Percentiles rank a stretch among this genome's conserved stretches.
These are phyloP conservation scores for Pyralis farinalis DNA, from an alignment of 2,888 invertebrate genomes.

Conservation along the genomic window DNA sequence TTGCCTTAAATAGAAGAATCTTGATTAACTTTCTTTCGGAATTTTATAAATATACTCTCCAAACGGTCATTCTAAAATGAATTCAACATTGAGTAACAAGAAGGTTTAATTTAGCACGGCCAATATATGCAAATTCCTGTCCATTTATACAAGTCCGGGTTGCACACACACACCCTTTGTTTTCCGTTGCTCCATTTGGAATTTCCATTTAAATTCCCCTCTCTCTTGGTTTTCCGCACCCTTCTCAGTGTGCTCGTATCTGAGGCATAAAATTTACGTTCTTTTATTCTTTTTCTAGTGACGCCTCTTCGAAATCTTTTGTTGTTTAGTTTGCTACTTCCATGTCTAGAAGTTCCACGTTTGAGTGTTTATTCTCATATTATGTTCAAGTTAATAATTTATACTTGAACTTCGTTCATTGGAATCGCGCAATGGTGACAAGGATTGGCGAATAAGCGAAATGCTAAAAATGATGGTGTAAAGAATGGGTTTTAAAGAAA, in stretches of 20 bases:
- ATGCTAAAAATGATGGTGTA: too few species aligned
- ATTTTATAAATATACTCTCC: neutral
- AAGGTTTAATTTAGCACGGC: neutral
- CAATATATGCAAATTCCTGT: constrained; percentile 11
- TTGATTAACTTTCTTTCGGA: too few species aligned
- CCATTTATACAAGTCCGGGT: constrained; percentile 19
- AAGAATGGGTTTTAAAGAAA: too few species aligned
- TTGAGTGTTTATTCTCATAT: too few species aligned
- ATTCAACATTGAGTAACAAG: neutral
- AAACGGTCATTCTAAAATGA: neutral
- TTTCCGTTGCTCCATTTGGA: constrained; percentile 33
- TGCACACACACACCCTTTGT: constrained; percentile 22
- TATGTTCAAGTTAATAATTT: too few species aligned
- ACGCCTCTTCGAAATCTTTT: neutral
- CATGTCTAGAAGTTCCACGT: too few species aligned
- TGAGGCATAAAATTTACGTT: constrained; percentile 2
- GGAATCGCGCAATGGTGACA: too few species aligned
- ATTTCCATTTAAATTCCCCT: constrained; percentile 43
- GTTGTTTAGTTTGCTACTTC: neutral
- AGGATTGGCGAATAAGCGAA: too few species aligned
- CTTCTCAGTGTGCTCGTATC: constrained; percentile 11
- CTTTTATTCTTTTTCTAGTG: constrained; percentile 4
- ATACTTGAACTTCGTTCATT: too few species aligned
- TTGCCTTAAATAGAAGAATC: too few species aligned
- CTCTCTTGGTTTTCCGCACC: constrained; percentile 25